A percentile compares a stretch with the other conserved stretches of the same genome.
phyloP scores from a whole-genome alignment of 2,113 vertebrate species.

The Ranitomeya variabilis region DNA sequence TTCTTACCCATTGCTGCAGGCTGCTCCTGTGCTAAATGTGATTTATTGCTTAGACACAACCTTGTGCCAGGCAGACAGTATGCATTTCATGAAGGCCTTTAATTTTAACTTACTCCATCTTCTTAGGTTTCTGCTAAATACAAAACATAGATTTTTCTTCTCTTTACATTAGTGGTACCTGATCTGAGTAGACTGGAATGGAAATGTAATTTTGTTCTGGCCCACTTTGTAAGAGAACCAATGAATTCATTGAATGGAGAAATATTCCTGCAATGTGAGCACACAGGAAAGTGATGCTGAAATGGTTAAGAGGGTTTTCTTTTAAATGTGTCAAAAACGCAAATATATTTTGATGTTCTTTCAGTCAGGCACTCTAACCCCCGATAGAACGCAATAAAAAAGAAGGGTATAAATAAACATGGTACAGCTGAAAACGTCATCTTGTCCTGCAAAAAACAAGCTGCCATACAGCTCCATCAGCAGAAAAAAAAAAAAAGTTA shows the following conservation, averaged over 20 bases:
- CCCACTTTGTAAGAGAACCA: not conserved
- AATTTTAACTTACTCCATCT: slow-evolving; percentile 3
- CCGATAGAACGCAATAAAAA: too few species aligned
- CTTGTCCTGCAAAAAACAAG: too few species aligned
- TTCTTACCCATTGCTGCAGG: not conserved
- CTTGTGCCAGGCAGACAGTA: slow-evolving; percentile 12
- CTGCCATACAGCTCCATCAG: too few species aligned
- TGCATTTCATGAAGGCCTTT: not conserved
- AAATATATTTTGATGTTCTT: not conserved
- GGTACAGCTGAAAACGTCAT: too few species aligned
- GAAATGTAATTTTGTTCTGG: not conserved
- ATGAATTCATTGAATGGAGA: not conserved
- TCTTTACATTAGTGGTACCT: not conserved
- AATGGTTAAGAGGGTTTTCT: not conserved
- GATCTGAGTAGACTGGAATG: not conserved
- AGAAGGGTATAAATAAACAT: too few species aligned
- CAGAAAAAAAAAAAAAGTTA: too few species aligned
- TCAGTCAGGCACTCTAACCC: not conserved
- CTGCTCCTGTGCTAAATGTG: slow-evolving; percentile 1
- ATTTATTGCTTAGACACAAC: slow-evolving; percentile 1
- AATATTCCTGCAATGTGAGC: not conserved
- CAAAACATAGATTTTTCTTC: not conserved
- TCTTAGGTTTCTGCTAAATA: slow-evolving; percentile 5
- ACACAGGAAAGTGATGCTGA: not conserved
- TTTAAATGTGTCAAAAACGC: not conserved